Conservation (phyloP, 2,888 invertebrate species). For the Serripes groenlandicus region DNA sequence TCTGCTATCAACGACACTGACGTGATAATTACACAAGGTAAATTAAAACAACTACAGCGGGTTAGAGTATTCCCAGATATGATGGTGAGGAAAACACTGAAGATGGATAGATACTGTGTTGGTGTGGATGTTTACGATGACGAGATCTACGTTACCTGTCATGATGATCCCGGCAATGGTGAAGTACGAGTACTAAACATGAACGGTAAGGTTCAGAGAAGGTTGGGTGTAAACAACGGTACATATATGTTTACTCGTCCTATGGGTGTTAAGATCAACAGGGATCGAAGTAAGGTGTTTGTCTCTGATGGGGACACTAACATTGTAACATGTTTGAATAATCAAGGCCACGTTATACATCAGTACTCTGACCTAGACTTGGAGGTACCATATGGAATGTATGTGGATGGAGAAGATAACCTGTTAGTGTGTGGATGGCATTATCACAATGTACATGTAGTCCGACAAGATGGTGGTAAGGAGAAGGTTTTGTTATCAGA, state of each 20-base stretch:
- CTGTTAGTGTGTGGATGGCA: background rate
- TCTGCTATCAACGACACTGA: background rate
- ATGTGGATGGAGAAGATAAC: background rate
- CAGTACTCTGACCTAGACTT: background rate
- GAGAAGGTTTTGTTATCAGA: background rate
- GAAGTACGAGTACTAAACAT: background rate
- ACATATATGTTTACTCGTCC: background rate
- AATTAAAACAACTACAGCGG: background rate
- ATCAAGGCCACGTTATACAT: background rate
- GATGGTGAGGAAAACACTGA: background rate
- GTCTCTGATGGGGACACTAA: background rate
- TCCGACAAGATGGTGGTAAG: background rate
- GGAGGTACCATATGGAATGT: slow-evolving; percentile 1
- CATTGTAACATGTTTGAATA: background rate
- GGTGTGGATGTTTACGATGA: slow-evolving; percentile 6
- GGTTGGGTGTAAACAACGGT: background rate
- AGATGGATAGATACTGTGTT: background rate
- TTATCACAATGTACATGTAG: background rate
- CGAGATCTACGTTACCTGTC: slow-evolving; percentile 13
- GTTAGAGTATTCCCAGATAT: background rate
- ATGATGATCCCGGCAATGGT: slow-evolving; percentile 2
- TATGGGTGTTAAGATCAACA: background rate
- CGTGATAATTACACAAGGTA: background rate
- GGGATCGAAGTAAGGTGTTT: background rate
- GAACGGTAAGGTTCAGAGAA: background rate